Conservation (phyloP, 1,140 invertebrate species). For the Drosophila rhopaloa region DNA sequence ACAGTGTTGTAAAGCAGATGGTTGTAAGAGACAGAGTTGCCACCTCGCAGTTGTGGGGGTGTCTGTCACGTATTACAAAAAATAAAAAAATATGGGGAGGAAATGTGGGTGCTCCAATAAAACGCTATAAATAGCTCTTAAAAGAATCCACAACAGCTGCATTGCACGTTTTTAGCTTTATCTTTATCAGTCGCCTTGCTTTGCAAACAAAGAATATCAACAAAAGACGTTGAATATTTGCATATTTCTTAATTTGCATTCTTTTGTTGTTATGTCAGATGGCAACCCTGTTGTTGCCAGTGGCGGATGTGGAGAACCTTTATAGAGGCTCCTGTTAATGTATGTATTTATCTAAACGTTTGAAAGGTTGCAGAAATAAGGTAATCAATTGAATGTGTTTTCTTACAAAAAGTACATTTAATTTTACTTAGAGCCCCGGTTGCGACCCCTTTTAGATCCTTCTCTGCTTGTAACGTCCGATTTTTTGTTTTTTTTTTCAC, state of each 20-base stretch:
- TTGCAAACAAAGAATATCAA: conserved; percentile 42
- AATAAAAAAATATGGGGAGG: not conserved
- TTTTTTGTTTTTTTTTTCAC: conserved; percentile 46
- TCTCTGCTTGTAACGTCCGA: conserved; percentile 11
- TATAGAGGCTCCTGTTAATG: too few species aligned
- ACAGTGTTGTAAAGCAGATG: conserved; percentile 35
- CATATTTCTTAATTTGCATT: conserved; percentile 25
- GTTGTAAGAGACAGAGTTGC: conserved; percentile 15
- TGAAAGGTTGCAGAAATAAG: too few species aligned
- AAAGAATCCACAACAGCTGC: conserved; percentile 31
- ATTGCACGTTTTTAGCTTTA: conserved; percentile 35
- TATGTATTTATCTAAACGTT: too few species aligned
- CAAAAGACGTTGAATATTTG: conserved; percentile 21
- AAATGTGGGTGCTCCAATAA: conserved; percentile 28
- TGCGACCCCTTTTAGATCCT: conserved; percentile 20
- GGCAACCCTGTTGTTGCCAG: conserved; percentile 49
- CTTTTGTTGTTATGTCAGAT: conserved; percentile 34
- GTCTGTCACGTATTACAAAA: conserved; percentile 63
- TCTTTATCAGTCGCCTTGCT: conserved; percentile 24
- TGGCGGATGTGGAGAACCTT: not conserved
- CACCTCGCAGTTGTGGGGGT: conserved; percentile 8
- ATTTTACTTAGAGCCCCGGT: conserved; percentile 16
- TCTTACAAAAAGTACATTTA: too few species aligned
- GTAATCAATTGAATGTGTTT: too few species aligned
- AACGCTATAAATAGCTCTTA: conserved; percentile 30